These are phyloP conservation scores for Hemaris fuciformis DNA, from an alignment of 2,888 invertebrate genomes.

Conservation along the genomic window DNA sequence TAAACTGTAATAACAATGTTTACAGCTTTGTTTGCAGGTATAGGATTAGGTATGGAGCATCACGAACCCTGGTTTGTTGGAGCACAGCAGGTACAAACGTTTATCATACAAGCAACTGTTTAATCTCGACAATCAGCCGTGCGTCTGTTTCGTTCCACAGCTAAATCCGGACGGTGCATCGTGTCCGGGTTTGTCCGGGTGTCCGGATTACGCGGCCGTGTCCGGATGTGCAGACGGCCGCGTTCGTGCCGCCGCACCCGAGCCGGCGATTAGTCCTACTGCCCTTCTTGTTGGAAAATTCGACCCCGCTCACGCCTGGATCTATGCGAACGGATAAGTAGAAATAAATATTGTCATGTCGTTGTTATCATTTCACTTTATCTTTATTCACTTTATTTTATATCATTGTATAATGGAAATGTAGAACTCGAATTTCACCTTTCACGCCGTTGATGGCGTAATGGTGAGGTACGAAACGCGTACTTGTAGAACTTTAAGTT, in stretches of 20 bases:
- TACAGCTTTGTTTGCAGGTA: neutral
- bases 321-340: constrained; percentile 59
- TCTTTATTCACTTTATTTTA: neutral
- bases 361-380: constrained; percentile 18
- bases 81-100: constrained; percentile 18
- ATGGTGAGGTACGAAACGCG: neutral
- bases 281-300: constrained; percentile 56
- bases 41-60: neutral
- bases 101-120: constrained; percentile 39
- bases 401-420: neutral
- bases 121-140: constrained; percentile 72
- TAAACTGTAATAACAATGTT: neutral
- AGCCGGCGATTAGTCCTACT: constrained; percentile 67
- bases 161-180: constrained; percentile 51
- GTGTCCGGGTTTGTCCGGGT: constrained; percentile 41
- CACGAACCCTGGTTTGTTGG: neutral
- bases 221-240: constrained; percentile 54
- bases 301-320: constrained; percentile 49
- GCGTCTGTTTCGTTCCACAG: constrained; percentile 67
- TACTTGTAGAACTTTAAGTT: neutral
- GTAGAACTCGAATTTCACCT: neutral
- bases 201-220: constrained; percentile 57
- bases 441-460: neutral
- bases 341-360: constrained; percentile 37
- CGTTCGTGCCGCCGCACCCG: constrained; percentile 69